These are phyloP conservation scores for Hirtodrosophila confusa DNA, from an alignment of 2,888 invertebrate species.

Conservation along the genomic window DNA sequence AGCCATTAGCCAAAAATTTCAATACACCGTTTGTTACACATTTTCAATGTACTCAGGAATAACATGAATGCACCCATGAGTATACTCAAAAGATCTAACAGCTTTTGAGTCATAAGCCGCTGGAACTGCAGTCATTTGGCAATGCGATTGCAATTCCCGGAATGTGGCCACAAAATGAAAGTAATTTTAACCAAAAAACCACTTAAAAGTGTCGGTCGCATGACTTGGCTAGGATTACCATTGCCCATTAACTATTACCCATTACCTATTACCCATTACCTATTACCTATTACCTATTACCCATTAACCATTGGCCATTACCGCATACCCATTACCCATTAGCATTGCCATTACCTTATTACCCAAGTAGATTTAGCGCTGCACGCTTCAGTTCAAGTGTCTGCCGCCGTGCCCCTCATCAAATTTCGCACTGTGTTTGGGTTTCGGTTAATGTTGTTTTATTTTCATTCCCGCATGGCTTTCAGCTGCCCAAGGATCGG, in stretches of 20 bases:
- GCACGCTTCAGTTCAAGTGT: conserved; percentile 58
- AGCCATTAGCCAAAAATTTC: too few relatives aligned
- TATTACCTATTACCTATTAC: conserved; percentile 16
- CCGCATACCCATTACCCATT: conserved; percentile 23
- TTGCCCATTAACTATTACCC: conserved; percentile 2
- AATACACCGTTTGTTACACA: too few relatives aligned
- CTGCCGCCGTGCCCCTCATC: conserved; percentile 48
- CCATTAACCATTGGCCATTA: conserved; percentile 33
- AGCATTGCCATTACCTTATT: conserved; percentile 57
- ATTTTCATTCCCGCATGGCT: conserved; percentile 11
- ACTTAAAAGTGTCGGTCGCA: conserved; percentile 36
- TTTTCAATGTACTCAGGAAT: too few relatives aligned
- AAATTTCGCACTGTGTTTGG: conserved; percentile 47
- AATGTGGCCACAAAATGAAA: conserved; percentile 42
- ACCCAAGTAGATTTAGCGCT: conserved; percentile 54
- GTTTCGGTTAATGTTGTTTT: conserved; percentile 19
- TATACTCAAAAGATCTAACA: too few relatives aligned
- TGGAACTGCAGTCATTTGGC: conserved; percentile 17
- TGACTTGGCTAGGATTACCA: conserved; percentile 34
- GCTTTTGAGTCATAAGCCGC: neutral
- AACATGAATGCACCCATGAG: too few relatives aligned
- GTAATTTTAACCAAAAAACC: conserved; percentile 28
- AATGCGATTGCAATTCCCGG: conserved; percentile 28
- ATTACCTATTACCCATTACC: conserved; percentile 31
- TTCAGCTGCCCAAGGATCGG: neutral